A percentile compares a stretch with the other conserved stretches of the same genome.
Evolutionary conservation across 2,797 vertebrate genomes (phyloP).

Genomic region (Bradypus variegatus): DNA sequence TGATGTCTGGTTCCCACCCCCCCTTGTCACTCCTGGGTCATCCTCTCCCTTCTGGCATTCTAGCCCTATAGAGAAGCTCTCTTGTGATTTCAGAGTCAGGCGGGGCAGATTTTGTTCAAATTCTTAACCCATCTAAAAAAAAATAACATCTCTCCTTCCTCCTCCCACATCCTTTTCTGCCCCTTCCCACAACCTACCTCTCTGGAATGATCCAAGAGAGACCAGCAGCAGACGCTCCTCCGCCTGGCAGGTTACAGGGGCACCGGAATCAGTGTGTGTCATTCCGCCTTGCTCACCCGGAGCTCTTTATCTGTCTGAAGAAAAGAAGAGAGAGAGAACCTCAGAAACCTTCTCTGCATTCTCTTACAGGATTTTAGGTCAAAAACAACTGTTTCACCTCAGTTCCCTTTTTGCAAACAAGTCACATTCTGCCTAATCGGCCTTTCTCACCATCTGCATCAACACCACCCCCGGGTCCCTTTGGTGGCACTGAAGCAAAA

Average conservation of each 20-base stretch:
- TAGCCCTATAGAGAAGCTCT: background rate
- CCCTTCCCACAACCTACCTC: conserved; percentile 45
- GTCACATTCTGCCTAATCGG: background rate
- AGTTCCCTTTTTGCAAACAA: background rate
- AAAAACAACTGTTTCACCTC: background rate
- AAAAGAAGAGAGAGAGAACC: background rate
- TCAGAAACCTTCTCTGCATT: background rate
- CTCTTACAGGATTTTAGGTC: background rate
- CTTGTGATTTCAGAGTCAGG: background rate
- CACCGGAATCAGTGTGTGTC: conserved; percentile 9
- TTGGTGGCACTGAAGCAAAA: background rate
- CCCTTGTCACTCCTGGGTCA: background rate
- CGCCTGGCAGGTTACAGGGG: conserved; percentile 1
- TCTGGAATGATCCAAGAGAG: conserved; percentile 1
- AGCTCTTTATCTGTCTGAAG: conserved; percentile 13
- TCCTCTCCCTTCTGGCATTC: background rate
- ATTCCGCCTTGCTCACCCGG: conserved; percentile 35
- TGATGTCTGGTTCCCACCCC: background rate
- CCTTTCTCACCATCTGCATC: background rate
- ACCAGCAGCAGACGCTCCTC: background rate
- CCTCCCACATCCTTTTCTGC: background rate
- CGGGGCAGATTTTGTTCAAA: background rate
- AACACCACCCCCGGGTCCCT: background rate
- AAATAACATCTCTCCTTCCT: background rate
- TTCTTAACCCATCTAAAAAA: background rate